Conservation (phyloP, 1,140 invertebrate species). For the Drosophila subobscura region DNA sequence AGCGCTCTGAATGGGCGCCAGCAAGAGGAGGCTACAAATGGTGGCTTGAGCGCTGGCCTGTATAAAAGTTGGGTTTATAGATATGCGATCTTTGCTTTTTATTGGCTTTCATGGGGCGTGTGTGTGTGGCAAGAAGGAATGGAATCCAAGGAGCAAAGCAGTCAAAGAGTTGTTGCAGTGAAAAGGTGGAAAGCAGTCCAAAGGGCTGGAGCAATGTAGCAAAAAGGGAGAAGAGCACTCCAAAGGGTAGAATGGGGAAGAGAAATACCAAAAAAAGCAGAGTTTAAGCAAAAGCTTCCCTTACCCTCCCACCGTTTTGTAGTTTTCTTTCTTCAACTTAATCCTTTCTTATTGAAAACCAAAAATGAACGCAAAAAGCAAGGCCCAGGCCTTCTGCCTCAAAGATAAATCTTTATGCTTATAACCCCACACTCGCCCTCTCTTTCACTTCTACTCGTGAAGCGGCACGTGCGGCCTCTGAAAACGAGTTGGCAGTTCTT, state of each 20-base stretch:
- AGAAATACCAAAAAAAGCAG: too few relatives aligned
- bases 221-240: too few relatives aligned
- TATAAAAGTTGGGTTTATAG: conserved; percentile 46
- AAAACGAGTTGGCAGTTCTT: conserved; percentile 52
- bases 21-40: not conserved
- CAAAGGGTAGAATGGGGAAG: too few relatives aligned
- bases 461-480: conserved; percentile 53
- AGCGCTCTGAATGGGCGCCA: conserved; percentile 5
- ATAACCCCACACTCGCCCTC: too few relatives aligned
- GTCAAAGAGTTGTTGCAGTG: conserved; percentile 1
- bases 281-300: too few relatives aligned
- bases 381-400: conserved; percentile 19
- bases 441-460: not conserved
- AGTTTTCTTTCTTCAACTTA: conserved; percentile 72
- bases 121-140: too few relatives aligned
- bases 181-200: conserved; percentile 3
- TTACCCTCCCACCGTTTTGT: conserved; percentile 47
- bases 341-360: conserved; percentile 75
- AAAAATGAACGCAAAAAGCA: conserved; percentile 54
- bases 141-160: too few relatives aligned
- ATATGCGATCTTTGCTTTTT: conserved; percentile 74
- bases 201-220: too few relatives aligned
- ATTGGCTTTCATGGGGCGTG: conserved; percentile 56
- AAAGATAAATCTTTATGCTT: conserved; percentile 58
- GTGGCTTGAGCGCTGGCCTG: conserved; percentile 4